A percentile compares a stretch with the other conserved stretches of the same genome.
phyloP scores from a whole-genome alignment of 2,888 invertebrate species.

The Pristionchus maxplancki region DNA sequence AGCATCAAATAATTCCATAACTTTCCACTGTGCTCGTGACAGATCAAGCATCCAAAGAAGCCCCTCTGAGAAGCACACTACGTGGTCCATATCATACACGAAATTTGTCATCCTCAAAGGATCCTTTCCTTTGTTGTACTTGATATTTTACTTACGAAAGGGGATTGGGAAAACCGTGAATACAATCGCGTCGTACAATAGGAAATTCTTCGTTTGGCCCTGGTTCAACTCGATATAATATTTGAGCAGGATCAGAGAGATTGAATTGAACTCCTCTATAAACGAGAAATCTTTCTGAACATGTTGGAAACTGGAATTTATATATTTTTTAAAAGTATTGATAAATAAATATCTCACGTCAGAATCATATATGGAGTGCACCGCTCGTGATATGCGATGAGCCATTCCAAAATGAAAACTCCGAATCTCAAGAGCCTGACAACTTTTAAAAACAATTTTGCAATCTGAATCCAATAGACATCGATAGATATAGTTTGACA shows the following conservation, averaged over 20 bases:
- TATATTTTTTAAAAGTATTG: not conserved
- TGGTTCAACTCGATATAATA: not conserved
- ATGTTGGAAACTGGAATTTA: not conserved
- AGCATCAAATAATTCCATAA: not conserved
- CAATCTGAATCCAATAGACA: too few species aligned
- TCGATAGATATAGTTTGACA: too few species aligned
- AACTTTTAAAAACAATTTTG: too few species aligned
- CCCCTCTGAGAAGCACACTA: constrained; percentile 4
- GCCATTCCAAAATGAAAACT: not conserved
- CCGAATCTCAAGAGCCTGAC: too few species aligned
- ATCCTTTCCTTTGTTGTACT: not conserved
- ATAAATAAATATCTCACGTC: too few species aligned
- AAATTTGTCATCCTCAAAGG: not conserved
- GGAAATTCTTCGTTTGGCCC: not conserved
- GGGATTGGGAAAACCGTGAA: not conserved
- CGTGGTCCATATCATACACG: not conserved
- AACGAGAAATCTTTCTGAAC: not conserved
- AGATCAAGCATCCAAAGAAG: not conserved
- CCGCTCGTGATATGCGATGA: not conserved
- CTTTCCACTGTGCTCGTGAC: not conserved
- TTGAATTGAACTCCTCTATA: not conserved
- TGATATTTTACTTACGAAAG: not conserved
- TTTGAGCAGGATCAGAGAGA: constrained; percentile 5
- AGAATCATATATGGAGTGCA: not conserved
- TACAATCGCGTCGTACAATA: not conserved